These are phyloP conservation scores for Motacilla tschutschensis DNA, from an alignment of 2,113 vertebrate genomes.

Conservation along the genomic window DNA sequence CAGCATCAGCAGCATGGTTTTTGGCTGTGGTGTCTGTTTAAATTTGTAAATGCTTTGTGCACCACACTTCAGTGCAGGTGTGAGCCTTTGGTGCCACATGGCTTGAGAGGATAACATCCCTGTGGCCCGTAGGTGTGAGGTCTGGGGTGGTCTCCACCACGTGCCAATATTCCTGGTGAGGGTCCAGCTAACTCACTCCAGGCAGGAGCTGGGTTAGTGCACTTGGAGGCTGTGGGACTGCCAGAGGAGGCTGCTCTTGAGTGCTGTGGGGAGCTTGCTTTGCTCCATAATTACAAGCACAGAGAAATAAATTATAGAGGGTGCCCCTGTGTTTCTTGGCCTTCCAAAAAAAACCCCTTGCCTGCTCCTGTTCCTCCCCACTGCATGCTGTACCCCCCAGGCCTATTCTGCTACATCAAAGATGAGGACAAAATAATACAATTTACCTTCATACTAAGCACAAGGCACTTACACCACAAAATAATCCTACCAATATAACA, in stretches of 20 bases:
- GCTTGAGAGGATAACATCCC: neutral
- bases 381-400: neutral
- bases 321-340: neutral
- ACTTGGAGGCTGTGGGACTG: neutral
- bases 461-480: slow-evolving; percentile 5
- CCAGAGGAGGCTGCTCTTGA: neutral
- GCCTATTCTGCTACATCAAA: neutral
- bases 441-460: neutral
- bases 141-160: neutral
- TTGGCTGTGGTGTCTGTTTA: neutral
- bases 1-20: neutral
- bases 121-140: rapidly evolving
- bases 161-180: rapidly evolving
- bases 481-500: slow-evolving; percentile 33
- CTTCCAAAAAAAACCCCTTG: neutral
- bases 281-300: neutral
- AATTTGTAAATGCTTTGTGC: neutral
- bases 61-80: neutral
- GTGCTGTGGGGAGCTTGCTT: neutral
- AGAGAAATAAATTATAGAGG: neutral
- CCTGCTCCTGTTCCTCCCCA: neutral
- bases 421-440: slow-evolving; percentile 9
- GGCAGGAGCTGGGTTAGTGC: rapidly evolving
- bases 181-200: neutral
- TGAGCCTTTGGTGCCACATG: neutral